Conservation (phyloP, 2,797 vertebrate species). For the Semaprochilodus insignis region DNA sequence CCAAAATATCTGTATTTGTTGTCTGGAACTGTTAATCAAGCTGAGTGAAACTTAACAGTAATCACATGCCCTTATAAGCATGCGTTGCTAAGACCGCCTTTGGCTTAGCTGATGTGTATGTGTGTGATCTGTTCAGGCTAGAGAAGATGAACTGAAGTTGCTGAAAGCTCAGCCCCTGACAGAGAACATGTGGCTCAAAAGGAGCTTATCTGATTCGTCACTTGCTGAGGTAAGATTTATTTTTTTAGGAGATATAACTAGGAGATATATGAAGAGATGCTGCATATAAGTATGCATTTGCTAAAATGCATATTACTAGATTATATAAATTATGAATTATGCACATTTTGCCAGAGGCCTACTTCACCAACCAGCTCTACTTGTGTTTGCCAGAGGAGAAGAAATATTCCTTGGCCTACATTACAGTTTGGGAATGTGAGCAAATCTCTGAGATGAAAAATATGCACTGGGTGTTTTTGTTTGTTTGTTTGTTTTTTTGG, state of each 20-base stretch:
- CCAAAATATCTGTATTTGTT: neutral
- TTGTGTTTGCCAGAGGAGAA: slow-evolving; percentile 55
- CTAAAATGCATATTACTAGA: neutral
- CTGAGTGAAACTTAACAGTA: neutral
- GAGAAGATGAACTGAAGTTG: slow-evolving; percentile 73
- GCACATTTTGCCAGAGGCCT: slow-evolving; percentile 62
- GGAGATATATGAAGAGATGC: too few relatives aligned
- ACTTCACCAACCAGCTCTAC: slow-evolving; percentile 51
- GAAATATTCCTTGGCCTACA: slow-evolving; percentile 68
- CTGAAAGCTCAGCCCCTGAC: slow-evolving; percentile 72
- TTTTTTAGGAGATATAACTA: neutral
- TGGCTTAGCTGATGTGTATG: slow-evolving; percentile 2
- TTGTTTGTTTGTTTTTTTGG: neutral
- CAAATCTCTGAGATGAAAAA: slow-evolving; percentile 15
- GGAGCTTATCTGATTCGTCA: slow-evolving; percentile 73
- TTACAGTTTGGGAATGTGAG: slow-evolving; percentile 66
- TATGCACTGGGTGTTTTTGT: neutral
- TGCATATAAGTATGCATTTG: neutral
- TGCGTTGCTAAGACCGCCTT: neutral
- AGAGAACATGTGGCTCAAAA: slow-evolving; percentile 80
- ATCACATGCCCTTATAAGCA: neutral
- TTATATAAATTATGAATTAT: slow-evolving; percentile 10
- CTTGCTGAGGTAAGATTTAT: slow-evolving; percentile 66
- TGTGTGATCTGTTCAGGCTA: slow-evolving; percentile 65
- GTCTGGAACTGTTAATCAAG: neutral